phyloP scores from a whole-genome alignment of 2,113 vertebrate genomes.

The Nycticebus coucang region DNA sequence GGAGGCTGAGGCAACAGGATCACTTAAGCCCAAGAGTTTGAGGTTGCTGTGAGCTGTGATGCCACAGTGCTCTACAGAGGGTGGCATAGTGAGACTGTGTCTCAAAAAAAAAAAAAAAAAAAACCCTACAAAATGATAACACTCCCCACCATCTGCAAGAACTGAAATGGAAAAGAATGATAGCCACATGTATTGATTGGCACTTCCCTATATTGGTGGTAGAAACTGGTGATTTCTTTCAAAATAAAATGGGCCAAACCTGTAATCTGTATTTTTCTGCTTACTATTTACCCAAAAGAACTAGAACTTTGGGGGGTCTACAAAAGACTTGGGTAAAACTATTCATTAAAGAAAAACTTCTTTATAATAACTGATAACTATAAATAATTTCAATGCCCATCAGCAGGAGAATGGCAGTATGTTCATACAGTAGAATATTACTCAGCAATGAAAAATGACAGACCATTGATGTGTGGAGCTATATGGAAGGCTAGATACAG shows the following conservation, averaged over 20 bases:
- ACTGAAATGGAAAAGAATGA: neutral
- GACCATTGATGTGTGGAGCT: neutral
- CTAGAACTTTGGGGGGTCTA: neutral
- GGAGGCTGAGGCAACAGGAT: too few relatives aligned
- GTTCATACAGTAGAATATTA: neutral
- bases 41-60: too few relatives aligned
- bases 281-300: neutral
- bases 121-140: too few relatives aligned
- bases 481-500: too few relatives aligned
- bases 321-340: neutral
- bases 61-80: too few relatives aligned
- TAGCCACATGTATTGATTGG: neutral
- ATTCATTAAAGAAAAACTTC: neutral
- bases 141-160: neutral
- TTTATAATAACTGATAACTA: neutral
- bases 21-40: too few relatives aligned
- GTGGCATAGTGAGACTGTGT: too few relatives aligned
- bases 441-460: neutral
- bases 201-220: neutral
- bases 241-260: neutral
- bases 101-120: too few relatives aligned
- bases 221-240: neutral
- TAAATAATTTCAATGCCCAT: too few relatives aligned
- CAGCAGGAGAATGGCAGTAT: too few relatives aligned
- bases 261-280: neutral